These are phyloP conservation scores for Xerus inauris DNA, from an alignment of 2,113 vertebrate genomes.

Conservation along the genomic window DNA sequence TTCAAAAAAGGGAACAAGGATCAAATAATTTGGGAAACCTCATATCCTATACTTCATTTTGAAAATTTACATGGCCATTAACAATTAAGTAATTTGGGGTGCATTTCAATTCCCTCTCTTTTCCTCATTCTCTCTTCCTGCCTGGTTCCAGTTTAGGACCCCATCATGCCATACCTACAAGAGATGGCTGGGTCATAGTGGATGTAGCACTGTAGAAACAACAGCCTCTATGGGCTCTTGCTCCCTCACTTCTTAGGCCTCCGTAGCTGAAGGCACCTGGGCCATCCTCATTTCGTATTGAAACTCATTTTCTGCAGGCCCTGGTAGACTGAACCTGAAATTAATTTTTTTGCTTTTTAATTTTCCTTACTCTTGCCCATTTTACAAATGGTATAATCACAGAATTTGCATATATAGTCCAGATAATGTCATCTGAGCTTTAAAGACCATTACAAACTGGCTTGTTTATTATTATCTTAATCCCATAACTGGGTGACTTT, in stretches of 20 bases:
- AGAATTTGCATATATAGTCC: neutral
- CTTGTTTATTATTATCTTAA: neutral
- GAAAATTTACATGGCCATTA: neutral
- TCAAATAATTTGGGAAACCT: neutral
- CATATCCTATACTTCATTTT: neutral
- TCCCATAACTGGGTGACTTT: neutral
- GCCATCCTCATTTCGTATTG: neutral
- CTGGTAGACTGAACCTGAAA: neutral
- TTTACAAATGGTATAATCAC: neutral
- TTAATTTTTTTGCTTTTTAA: neutral
- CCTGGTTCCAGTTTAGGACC: neutral
- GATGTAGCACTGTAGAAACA: fast-evolving
- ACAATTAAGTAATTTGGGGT: neutral
- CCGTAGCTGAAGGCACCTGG: neutral
- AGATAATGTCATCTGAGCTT: neutral
- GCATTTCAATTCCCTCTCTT: neutral
- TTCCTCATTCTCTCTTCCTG: neutral
- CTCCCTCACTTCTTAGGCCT: neutral
- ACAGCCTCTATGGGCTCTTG: neutral
- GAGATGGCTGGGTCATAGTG: neutral
- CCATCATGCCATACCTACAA: neutral
- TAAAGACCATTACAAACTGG: neutral
- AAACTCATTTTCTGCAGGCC: neutral
- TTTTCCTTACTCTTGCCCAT: neutral
- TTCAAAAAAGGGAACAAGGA: neutral